Evolutionary conservation across 2,888 invertebrate species (phyloP), one percentile per base, ranked within the genome.

Genomic region (Dolichomitus sp.): DNA sequence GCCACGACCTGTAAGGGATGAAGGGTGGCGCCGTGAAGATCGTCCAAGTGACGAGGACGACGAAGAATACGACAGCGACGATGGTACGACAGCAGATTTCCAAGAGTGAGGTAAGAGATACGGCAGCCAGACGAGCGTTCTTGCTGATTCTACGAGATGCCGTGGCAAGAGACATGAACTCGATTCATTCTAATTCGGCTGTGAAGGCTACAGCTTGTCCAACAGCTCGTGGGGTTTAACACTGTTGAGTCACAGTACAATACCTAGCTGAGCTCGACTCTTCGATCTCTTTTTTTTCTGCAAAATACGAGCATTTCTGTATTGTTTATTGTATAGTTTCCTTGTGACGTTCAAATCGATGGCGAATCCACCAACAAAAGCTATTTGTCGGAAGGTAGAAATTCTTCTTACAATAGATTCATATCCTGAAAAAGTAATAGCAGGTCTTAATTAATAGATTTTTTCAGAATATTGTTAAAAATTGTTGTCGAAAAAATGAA

Each of bases 131-230:
- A 54, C 42, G 50, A 76, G 50, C 68, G 42, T 33, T 57, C 59
- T 23, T n/a, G 4, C 48, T 19, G 9, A 40, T 42, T 42, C 14
- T 7, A 37, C 14, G 33, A 19, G 74, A 61, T 50, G 45, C 61
- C 9, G 61, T 4, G 63, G 30, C 77, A 45, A 30, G 6, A 42
- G 48, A 70, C 74, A 45, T 86, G 80, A 78, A 90, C 89, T 91
- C 92, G 89, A 92, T 92, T 92, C 90, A 92, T 92, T 92, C 92
- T 92, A 92, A 92, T 92, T 91, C 91, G 87, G 88, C 88, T 88
- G 86, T 92, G 92, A 92, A 92, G 90, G 92, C 90, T 92, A 92
- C 92, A 92, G 91, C 92, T 91, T 92, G 92, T 92, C 92, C 91
- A 88, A 92, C 92, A 92, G 91, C 91, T 90, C 89, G 89, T 89